Conservation (phyloP, 2,797 vertebrate genomes). For the Tympanoctomys barrerae region DNA sequence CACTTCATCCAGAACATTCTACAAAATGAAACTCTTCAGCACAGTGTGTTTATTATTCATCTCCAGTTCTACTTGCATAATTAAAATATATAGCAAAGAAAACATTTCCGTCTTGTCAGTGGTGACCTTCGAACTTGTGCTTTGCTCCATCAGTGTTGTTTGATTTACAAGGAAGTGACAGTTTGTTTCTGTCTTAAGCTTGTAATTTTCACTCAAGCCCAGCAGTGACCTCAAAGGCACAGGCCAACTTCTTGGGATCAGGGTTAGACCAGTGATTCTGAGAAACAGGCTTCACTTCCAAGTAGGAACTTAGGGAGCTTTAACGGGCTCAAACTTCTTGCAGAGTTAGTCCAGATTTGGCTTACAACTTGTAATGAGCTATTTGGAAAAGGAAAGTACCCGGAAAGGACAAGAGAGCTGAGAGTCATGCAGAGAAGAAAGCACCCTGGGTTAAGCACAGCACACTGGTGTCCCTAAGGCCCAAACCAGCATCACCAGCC, state of each 20-base stretch:
- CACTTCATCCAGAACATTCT: slow-evolving; percentile 58
- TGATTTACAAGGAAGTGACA: slow-evolving; percentile 81
- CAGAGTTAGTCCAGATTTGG: too few relatives aligned
- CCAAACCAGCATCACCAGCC: slow-evolving; percentile 56
- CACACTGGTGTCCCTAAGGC: slow-evolving; percentile 72
- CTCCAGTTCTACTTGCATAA: slow-evolving; percentile 38
- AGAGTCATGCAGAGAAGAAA: slow-evolving; percentile 77
- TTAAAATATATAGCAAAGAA: slow-evolving; percentile 71
- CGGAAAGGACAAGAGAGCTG: slow-evolving; percentile 78
- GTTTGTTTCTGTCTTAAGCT: slow-evolving; percentile 75
- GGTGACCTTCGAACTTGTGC: slow-evolving; percentile 70
- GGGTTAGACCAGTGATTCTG: background rate
- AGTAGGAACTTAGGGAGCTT: background rate
- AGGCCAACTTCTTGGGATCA: slow-evolving; percentile 2
- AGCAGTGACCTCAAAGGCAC: slow-evolving; percentile 61
- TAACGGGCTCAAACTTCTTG: background rate
- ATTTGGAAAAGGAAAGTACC: slow-evolving; percentile 70
- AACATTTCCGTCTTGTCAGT: slow-evolving; percentile 59
- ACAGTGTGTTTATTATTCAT: background rate
- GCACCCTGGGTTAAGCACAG: slow-evolving; percentile 71
- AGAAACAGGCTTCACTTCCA: slow-evolving; percentile 5
- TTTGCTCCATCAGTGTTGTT: slow-evolving; percentile 72
- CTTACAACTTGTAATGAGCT: too few relatives aligned
- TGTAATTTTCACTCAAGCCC: slow-evolving; percentile 52
- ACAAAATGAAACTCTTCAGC: slow-evolving; percentile 49